Base-by-base conservation (phyloP, 2,888 invertebrate genomes). In the Leptogaster cylindrica region DNA sequence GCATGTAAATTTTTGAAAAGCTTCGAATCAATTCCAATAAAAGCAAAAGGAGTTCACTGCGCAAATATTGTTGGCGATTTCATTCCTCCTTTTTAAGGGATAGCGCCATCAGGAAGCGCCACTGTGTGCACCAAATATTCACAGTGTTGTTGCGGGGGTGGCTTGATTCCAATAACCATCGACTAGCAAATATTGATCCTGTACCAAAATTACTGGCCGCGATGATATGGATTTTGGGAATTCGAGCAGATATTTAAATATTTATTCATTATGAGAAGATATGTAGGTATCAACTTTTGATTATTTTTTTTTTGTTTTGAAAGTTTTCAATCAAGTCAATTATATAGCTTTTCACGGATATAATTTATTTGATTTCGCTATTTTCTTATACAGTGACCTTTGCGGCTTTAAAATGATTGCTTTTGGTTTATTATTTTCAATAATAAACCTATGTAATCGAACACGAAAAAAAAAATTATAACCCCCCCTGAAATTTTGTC, bases 151-250 rank as follows among this genome's bases (percentile, higher is more conserved):
- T n/a, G n/a, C n/a, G n/a, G n/a, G n/a, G n/a, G n/a, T n/a, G 46
- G 46, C 25, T 46, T 46, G 23, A 23, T 23, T n/a, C 25, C 46
- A 46, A 46, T 46, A 46, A 46, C 46, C 46, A n/a, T 25, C 46
- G 25, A 20, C 46, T n/a, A 46, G 20, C 46, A 46, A 23, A 46
- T 46, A 46, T 46, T 46, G 46, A 46, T 23, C 46, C 6, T 46
- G 8, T 46, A 46, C 23, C 23, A 46, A 46, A n/a, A 46, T 46
- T 46, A 8, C 46, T 7, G 46, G 3, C n/a, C n/a, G 25, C 25
- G 46, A 46, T 46, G 46, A 23, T 25, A 25, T 25, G 46, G n/a
- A 46, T 46, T 46, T 46, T 20, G 46, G 23, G 23, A 46, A 46
- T 46, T 18, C 46, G 20, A 23, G 23, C 25, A 12, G 25, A 25